These are phyloP conservation scores for human DNA, from an alignment of 2,113 vertebrate species.

Conservation along the genomic window GRCh38 chr2:19844501-19845000, in stretches of 20 bases:
- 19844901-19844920: background rate
- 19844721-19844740: background rate
- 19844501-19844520: background rate
- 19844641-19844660: background rate
- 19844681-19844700: background rate
- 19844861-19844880: accelerated
- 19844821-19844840: background rate
- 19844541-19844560: background rate
- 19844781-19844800: constrained; percentile 24
- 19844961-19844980: background rate
- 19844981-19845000: background rate
- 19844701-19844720: background rate
- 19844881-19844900: background rate
- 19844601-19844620: background rate
- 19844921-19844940: no score
- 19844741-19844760: background rate
- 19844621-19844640: background rate
- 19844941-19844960: background rate
- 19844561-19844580: background rate
- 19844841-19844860: background rate
- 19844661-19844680: background rate
- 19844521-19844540: background rate
- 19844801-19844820: background rate
- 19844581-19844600: background rate
- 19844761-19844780: background rate